Base-by-base conservation (phyloP, 1,140 invertebrate species). In the Rhopalosiphum padi region DNA sequence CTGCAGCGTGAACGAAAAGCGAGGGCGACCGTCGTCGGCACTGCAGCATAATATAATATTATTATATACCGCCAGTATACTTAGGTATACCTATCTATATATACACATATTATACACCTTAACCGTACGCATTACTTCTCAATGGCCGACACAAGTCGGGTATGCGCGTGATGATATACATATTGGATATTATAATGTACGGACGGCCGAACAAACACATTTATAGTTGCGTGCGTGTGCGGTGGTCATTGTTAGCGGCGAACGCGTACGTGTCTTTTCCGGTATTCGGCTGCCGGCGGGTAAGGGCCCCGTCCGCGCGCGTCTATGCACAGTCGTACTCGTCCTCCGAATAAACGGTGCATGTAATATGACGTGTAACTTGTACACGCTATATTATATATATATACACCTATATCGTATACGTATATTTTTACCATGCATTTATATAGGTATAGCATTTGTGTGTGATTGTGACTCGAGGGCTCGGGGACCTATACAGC, bases 211-310 rank as follows among this genome's bases (percentile, higher is more conserved):
- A 90, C 89, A 90, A 90, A 90, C 89, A 43, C n/a, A 22, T 46
- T 11, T 11, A 77, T 77, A 68, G 60, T 68, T 68, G 60, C n/a
- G 60, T 77, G 60, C 60, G 60, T n/a, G 60, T 18, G 25, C 23
- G 23, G 22, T n/a, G 53, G 88, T 89, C 89, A 90, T 90, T 90
- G 89, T 90, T 90, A 25, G 53, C 30, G 35, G n/a, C 88, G 23
- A 15, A 60, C 37, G 53, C 37, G 89, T 90, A 90, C 89, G 89
- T 90, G 89, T 68, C 55, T 90, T 90, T 90, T 90, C 89, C 89
- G 89, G 41, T 68, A 90, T 90, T 68, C 41, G 25, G 23, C 30
- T 1, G 83, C 7, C 43, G 30, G 30, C 41, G 37, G 22, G 53
- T 8, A 37, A 51, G 46, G 88, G 48, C 46, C n/a, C n/a, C 25